Base-by-base conservation (phyloP, 2,888 invertebrate genomes). In the Agriopis leucophaearia region DNA sequence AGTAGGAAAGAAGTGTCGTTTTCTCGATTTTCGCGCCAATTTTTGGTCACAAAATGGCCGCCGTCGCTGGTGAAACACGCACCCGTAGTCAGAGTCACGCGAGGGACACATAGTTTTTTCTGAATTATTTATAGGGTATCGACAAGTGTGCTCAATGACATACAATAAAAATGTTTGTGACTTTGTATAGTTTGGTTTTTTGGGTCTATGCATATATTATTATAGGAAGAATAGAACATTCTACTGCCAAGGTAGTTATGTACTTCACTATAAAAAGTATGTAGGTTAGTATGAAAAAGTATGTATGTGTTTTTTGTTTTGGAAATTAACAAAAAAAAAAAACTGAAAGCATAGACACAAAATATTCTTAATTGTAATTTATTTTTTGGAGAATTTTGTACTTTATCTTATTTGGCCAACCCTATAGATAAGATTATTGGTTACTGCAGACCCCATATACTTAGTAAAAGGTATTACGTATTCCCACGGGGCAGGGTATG, bases 11-110 rank as follows among this genome's bases (percentile, higher is more conserved):
- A 90, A 90, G 91, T 92, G 91, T 90, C 85, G 88, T 90, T 91
- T 87, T 89, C 88, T 89, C 88, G 88, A 91, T 91, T 91, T 90
- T 86, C 83, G 89, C 87, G 87, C 88, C 89, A 91, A 90, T 91
- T 90, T 90, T 81, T 82, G 86, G 83, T 84, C 79, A 85, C 91
- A 91, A 92, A 90, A 92, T 92, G 91, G 90, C 88, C 82, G 86
- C 81, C 80, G 80, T 82, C 84, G 84, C 81, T 79, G 75, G 78
- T 78, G 76, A 75, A 81, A 76, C 89, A 90, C 90, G 89, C 89
- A 86, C 82, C 42, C 51, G 40, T 27, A 64, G 78, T 73, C 90
- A 90, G 15, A 64, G 78, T 73, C 90, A 90, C 89, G 90, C 90
- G 81, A 89, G 71, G 76, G 75, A 80, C 72, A 75, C 75, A 76